A percentile compares a stretch with the other conserved stretches of the same genome.
phyloP scores from a whole-genome alignment of 2,113 vertebrate species.

The Sceloporus undulatus region DNA sequence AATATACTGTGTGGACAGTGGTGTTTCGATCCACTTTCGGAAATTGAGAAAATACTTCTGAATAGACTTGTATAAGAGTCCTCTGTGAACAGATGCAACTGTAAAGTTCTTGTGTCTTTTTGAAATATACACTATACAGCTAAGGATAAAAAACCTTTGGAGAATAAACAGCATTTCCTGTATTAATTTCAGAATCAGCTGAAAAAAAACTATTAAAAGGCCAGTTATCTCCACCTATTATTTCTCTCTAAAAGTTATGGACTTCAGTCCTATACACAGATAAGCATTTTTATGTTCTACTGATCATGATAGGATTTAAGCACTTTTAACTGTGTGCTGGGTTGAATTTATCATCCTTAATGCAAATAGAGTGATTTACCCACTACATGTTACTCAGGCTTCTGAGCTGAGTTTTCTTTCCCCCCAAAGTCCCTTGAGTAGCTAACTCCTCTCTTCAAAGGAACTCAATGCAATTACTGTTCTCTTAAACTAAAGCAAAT shows the following conservation, averaged over 20 bases:
- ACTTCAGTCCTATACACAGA: background rate
- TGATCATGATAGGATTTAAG: constrained; percentile 5
- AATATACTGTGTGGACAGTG: too few relatives aligned
- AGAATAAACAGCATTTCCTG: background rate
- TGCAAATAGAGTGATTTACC: constrained; percentile 25
- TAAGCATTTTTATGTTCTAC: constrained; percentile 2
- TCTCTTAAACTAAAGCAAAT: constrained; percentile 39
- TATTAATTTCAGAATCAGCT: background rate
- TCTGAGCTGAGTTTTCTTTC: background rate
- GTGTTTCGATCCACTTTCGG: too few relatives aligned
- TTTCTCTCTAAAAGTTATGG: background rate
- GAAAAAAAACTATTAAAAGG: background rate
- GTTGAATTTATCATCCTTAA: constrained; percentile 32
- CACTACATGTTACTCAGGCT: constrained; percentile 10
- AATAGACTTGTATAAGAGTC: too few relatives aligned
- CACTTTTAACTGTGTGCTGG: background rate
- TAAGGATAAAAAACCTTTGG: background rate
- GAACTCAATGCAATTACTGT: constrained; percentile 26
- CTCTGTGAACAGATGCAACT: background rate
- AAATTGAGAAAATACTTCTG: too few relatives aligned
- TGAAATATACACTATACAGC: background rate
- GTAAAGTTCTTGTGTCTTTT: background rate
- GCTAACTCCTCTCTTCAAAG: constrained; percentile 34
- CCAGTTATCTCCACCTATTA: background rate
- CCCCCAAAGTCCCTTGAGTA: constrained; percentile 19